Evolutionary conservation across 2,888 invertebrate genomes (phyloP).

Genomic region (Apotomis betuletana): DNA sequence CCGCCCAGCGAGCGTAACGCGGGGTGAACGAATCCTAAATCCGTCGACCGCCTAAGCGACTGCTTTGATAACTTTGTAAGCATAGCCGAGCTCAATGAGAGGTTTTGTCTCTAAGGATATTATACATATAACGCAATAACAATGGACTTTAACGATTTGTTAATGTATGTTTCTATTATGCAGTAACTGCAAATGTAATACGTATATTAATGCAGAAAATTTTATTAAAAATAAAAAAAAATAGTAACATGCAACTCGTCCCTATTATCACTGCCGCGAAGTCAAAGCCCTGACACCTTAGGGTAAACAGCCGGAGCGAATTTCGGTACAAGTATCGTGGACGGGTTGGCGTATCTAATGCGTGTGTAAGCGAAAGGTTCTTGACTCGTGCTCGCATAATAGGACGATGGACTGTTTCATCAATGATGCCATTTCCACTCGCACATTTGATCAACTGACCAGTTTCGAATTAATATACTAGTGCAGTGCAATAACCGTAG

Average conservation of each 20-base stretch:
- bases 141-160: background rate
- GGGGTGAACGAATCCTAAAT: conserved; percentile 78
- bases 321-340: conserved; percentile 59
- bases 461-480: conserved; percentile 10
- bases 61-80: conserved; percentile 45
- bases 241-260: no score
- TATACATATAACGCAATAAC: background rate
- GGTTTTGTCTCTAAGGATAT: background rate
- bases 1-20: conserved; percentile 72
- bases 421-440: conserved; percentile 30
- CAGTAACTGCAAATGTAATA: background rate
- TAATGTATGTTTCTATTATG: background rate
- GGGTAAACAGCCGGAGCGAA: conserved; percentile 50
- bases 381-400: conserved; percentile 59
- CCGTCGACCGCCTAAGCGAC: conserved; percentile 62
- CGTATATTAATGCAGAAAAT: no score
- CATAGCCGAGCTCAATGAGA: background rate
- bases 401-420: conserved; percentile 35
- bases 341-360: conserved; percentile 67
- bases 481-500: background rate
- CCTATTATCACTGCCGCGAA: conserved; percentile 15
- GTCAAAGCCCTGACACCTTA: conserved; percentile 42
- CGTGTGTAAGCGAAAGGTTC: conserved; percentile 66
- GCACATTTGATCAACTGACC: conserved; percentile 22
- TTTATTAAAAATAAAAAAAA: no score